These are phyloP conservation scores for Eulemur coronatus DNA, from an alignment of 2,797 vertebrate genomes.

Conservation along the genomic window DNA sequence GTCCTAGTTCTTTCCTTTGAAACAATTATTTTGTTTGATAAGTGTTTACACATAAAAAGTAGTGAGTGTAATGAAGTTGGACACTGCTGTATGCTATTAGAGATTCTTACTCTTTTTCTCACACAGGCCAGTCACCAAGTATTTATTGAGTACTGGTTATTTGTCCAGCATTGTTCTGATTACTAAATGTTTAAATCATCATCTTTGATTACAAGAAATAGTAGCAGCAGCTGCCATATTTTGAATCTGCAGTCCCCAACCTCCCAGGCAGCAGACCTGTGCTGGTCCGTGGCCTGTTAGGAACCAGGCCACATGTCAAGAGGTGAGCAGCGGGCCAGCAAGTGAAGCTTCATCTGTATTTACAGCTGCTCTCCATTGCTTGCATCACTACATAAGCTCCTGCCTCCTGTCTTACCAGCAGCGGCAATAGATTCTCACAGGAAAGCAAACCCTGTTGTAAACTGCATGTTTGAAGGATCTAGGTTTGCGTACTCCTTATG, in stretches of 20 bases:
- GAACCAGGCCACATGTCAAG: too few species aligned
- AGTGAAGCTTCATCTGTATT: too few species aligned
- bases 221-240: neutral
- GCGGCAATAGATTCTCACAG: too few species aligned
- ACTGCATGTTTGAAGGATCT: too few species aligned
- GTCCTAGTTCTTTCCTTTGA: neutral
- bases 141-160: neutral
- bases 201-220: neutral
- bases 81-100: neutral
- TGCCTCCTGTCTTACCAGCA: too few species aligned
- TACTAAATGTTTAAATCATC: slow-evolving; percentile 4
- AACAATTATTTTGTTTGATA: neutral
- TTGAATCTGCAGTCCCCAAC: neutral
- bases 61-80: neutral
- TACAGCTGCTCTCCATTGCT: too few species aligned
- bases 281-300: too few species aligned
- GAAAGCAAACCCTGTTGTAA: too few species aligned
- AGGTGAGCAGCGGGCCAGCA: too few species aligned
- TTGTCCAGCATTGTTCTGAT: neutral
- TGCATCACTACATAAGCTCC: too few species aligned
- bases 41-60: neutral
- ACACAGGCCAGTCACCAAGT: neutral
- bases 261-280: too few species aligned
- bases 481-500: too few species aligned
- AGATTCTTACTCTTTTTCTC: neutral